A percentile compares a stretch with the other conserved stretches of the same genome.
Conservation (phyloP, 2,888 invertebrate species). For the Oligia fasciuncula region DNA sequence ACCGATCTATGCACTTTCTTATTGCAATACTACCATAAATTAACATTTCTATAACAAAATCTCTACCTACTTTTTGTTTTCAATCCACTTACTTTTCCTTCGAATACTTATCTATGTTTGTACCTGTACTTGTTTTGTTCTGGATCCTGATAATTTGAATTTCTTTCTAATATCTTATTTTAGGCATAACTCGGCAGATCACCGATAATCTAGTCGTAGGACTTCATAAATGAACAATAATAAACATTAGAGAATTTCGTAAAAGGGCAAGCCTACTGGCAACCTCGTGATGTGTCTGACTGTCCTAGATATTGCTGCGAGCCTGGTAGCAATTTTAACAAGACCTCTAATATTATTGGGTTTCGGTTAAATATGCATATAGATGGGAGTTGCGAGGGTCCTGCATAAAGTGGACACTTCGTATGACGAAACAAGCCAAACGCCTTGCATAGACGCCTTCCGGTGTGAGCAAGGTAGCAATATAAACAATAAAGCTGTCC, state of each 20-base stretch:
- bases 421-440: conserved; percentile 72
- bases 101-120: no score
- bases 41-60: background rate
- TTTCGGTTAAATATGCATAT: background rate
- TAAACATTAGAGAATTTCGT: conserved; percentile 43
- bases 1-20: background rate
- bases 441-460: conserved; percentile 71
- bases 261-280: conserved; percentile 30
- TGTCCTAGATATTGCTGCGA: conserved; percentile 59
- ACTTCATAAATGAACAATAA: conserved; percentile 21
- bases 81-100: no score
- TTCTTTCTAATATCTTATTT: no score
- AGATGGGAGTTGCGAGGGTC: conserved; percentile 23
- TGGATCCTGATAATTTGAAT: no score
- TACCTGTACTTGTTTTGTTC: background rate
- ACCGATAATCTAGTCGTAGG: conserved; percentile 1
- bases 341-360: conserved; percentile 32
- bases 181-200: background rate
- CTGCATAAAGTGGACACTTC: conserved; percentile 50
- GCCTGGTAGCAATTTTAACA: conserved; percentile 49
- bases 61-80: background rate
- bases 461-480: conserved; percentile 64
- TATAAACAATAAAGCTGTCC: conserved; percentile 70
- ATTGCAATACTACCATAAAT: background rate
- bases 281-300: conserved; percentile 31